phyloP scores from a whole-genome alignment of 2,113 vertebrate genomes.

The Aix galericulata region DNA sequence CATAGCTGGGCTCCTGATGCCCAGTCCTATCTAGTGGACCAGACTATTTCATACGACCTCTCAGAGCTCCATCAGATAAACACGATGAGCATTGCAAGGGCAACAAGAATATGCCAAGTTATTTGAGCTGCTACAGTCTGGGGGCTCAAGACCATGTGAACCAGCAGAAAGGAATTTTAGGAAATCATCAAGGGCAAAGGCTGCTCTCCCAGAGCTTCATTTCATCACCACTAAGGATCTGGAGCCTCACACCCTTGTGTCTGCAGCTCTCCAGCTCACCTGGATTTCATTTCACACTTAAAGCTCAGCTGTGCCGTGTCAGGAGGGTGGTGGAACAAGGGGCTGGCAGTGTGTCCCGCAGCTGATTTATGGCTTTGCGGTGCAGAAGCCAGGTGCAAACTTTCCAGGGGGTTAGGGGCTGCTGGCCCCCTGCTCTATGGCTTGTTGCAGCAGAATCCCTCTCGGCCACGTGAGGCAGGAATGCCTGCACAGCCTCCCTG shows the following conservation, averaged over 20 bases:
- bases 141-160: neutral
- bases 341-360: rapidly evolving
- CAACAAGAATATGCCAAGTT: neutral
- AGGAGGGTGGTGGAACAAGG: neutral
- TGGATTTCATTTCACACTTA: conserved; percentile 36
- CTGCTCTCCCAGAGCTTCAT: neutral
- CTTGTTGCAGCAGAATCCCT: neutral
- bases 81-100: neutral
- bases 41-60: neutral
- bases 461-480: rapidly evolving
- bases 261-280: neutral
- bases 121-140: rapidly evolving
- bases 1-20: neutral
- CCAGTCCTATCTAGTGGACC: rapidly evolving
- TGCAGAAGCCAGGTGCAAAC: conserved; percentile 1
- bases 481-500: neutral
- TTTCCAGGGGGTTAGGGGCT: neutral
- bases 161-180: neutral
- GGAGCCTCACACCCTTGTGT: rapidly evolving
- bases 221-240: neutral
- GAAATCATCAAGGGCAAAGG: neutral
- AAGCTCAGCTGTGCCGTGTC: conserved; percentile 18
- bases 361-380: neutral
- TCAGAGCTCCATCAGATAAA: neutral
- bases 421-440: neutral